phyloP scores from a whole-genome alignment of 2,888 invertebrate species.

The Pandemis cinnamomeana region DNA sequence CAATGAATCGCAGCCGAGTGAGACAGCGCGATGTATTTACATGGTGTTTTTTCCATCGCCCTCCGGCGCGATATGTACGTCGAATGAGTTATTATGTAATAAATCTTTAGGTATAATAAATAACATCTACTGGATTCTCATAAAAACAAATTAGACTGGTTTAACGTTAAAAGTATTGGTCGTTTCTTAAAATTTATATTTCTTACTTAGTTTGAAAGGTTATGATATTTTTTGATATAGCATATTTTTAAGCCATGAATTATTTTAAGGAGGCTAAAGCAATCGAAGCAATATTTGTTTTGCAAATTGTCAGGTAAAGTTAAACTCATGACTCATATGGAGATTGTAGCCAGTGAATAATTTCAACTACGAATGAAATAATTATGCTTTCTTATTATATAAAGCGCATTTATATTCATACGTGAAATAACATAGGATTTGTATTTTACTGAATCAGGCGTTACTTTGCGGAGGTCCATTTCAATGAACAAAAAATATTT shows the following conservation, averaged over 20 bases:
- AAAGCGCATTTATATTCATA: not conserved
- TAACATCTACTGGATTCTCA: not conserved
- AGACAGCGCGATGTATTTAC: not conserved
- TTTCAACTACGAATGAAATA: not conserved
- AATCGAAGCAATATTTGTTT: slow-evolving; percentile 2
- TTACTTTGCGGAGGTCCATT: too few relatives aligned
- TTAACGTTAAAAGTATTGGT: not conserved
- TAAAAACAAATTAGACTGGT: not conserved
- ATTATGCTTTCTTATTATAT: not conserved
- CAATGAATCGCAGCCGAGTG: not conserved
- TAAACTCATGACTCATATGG: slow-evolving; percentile 10
- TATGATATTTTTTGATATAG: not conserved
- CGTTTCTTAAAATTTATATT: not conserved
- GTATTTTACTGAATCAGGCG: not conserved
- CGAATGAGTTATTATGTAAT: not conserved
- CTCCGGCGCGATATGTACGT: not conserved
- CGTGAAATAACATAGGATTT: not conserved
- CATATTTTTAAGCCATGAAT: slow-evolving; percentile 10
- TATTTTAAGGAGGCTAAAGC: slow-evolving; percentile 13
- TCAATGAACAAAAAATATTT: too few relatives aligned
- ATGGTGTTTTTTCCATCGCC: not conserved
- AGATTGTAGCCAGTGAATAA: slow-evolving; percentile 7
- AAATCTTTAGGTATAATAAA: slow-evolving; percentile 1
- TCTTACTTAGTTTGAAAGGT: not conserved
- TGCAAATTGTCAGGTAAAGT: not conserved